Evolutionary conservation across 2,888 invertebrate genomes (phyloP).

Genomic region (Mesorhabditis spiculigera): DNA sequence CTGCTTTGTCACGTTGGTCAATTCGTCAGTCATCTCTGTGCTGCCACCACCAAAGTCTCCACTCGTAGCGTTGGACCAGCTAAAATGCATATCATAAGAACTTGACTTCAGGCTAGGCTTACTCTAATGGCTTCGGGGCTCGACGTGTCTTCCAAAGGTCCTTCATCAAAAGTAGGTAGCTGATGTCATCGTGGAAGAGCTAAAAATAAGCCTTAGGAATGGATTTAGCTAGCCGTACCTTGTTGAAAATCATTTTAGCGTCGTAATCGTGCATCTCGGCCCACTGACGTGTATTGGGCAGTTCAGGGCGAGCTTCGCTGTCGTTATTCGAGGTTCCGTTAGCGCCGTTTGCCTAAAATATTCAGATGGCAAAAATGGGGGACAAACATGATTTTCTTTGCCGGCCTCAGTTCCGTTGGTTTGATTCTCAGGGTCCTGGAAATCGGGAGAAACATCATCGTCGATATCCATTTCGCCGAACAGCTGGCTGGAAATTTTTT

Average conservation of each 20-base stretch:
- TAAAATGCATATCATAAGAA: no score
- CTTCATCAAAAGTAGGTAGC: constrained; percentile 87
- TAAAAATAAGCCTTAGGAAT: constrained; percentile 33
- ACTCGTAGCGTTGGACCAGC: not conserved
- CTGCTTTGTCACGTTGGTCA: not conserved
- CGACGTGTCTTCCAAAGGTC: constrained; percentile 88
- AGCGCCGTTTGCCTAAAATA: not conserved
- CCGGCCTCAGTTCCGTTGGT: constrained; percentile 11
- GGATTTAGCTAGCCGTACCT: constrained; percentile 61
- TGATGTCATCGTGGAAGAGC: constrained; percentile 88
- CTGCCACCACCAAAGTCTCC: constrained; percentile 7
- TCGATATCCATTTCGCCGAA: constrained; percentile 95
- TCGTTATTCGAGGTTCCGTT: constrained; percentile 7
- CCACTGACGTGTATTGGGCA: constrained; percentile 78
- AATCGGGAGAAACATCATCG: constrained; percentile 94
- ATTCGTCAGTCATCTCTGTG: constrained; percentile 2
- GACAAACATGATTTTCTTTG: not conserved
- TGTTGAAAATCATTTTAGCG: constrained; percentile 79
- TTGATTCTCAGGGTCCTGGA: constrained; percentile 74
- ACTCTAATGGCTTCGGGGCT: constrained; percentile 74
- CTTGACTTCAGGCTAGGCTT: constrained; percentile 46
- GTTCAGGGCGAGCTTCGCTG: constrained; percentile 18
- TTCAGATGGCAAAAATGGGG: not conserved
- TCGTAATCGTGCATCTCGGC: constrained; percentile 80
- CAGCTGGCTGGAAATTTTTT: constrained; percentile 71